Conservation (phyloP, 2,797 vertebrate genomes). For the Pseudotriccus pelzelni region DNA sequence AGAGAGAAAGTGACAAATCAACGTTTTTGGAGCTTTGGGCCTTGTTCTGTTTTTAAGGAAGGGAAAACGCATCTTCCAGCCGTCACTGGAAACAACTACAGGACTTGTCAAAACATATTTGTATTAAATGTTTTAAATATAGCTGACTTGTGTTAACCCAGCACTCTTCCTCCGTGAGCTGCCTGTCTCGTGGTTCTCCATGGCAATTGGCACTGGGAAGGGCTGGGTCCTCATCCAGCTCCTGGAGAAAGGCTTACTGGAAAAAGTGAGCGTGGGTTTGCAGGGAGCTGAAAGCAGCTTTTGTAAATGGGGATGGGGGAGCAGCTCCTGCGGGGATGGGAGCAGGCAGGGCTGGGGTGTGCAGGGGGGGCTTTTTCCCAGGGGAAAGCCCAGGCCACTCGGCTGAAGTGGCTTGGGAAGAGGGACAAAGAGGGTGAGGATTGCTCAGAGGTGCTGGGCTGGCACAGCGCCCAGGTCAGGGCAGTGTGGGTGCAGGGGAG, state of each 20-base stretch:
- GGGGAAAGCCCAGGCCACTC: fast-evolving
- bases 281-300: constrained; percentile 42
- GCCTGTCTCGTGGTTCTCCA: not conserved
- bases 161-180: not conserved
- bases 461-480: fast-evolving
- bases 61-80: not conserved
- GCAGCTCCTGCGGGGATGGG: not conserved
- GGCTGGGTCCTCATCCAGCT: constrained; percentile 16
- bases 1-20: not conserved
- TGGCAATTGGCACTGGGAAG: constrained; percentile 9
- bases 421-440: not conserved
- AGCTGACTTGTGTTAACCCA: not conserved
- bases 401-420: not conserved
- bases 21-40: not conserved
- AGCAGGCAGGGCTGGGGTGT: not conserved
- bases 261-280: constrained; percentile 50
- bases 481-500: not conserved
- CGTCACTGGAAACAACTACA: not conserved
- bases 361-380: fast-evolving
- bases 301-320: not conserved
- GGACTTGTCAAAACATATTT: constrained; percentile 56
- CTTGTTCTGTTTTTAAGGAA: constrained; percentile 29
- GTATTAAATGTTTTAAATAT: constrained; percentile 66
- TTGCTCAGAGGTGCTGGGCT: not conserved
- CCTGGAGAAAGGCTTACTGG: constrained; percentile 26